These are phyloP conservation scores for Bicyclus anynana DNA, from an alignment of 1,140 invertebrate species.

Conservation along the genomic window DNA sequence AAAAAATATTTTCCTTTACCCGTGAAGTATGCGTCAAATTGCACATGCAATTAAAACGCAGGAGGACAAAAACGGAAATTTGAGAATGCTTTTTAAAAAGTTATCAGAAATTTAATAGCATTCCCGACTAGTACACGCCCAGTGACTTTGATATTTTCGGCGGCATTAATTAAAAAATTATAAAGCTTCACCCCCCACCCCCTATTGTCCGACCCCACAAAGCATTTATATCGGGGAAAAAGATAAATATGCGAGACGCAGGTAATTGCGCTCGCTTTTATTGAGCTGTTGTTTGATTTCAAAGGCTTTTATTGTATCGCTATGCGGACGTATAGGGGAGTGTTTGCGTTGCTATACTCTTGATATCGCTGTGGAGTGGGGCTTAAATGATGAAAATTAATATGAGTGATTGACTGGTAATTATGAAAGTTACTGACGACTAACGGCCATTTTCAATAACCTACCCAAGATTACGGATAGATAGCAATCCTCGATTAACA, in stretches of 20 bases:
- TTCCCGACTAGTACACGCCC: constrained; percentile 54
- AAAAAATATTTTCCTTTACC: too few species aligned
- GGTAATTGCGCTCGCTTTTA: constrained; percentile 67
- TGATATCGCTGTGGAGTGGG: not conserved
- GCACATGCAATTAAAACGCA: not conserved
- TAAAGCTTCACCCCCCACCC: constrained; percentile 57
- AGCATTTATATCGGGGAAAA: constrained; percentile 67
- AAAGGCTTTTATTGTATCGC: constrained; percentile 52
- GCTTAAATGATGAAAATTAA: not conserved
- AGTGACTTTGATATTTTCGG: constrained; percentile 73
- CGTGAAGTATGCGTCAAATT: not conserved
- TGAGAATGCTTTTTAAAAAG: constrained; percentile 49
- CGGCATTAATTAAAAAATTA: constrained; percentile 75
- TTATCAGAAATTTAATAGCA: constrained; percentile 57
- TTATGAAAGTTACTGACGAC: too few species aligned
- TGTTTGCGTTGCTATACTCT: constrained; percentile 15
- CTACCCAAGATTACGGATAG: too few species aligned
- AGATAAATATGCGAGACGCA: constrained; percentile 70
- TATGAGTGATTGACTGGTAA: too few species aligned
- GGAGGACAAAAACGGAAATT: not conserved
- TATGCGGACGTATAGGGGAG: constrained; percentile 18
- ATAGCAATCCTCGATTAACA: too few species aligned
- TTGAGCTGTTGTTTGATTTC: constrained; percentile 70
- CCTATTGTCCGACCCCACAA: constrained; percentile 63
- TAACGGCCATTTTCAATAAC: too few species aligned